Evolutionary conservation across 2,113 vertebrate species (phyloP).

Genomic region (Micronycteris hirsuta): DNA sequence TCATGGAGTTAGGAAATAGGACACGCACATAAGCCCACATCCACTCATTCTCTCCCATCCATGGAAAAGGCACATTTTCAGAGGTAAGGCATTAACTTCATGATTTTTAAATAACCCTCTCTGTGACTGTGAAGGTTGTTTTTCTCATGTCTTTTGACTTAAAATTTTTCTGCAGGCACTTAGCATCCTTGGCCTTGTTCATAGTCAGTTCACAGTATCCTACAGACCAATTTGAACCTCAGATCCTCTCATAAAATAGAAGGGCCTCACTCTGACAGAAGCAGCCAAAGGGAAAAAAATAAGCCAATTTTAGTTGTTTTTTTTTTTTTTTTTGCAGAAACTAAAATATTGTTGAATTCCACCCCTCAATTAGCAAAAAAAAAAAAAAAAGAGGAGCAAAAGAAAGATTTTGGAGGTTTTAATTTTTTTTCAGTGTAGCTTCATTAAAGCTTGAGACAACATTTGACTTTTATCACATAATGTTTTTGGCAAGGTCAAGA

Average conservation of each 20-base stretch:
- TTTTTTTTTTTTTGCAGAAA: not conserved
- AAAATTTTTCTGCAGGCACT: not conserved
- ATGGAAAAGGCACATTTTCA: not conserved
- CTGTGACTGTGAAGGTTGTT: not conserved
- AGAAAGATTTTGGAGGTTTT: not conserved
- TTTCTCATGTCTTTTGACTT: conserved; percentile 32
- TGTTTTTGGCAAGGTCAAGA: not conserved
- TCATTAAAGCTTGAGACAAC: not conserved
- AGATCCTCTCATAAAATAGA: conserved; percentile 35
- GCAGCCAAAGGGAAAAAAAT: not conserved
- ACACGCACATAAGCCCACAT: not conserved
- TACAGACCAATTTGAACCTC: conserved; percentile 39
- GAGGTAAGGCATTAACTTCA: not conserved
- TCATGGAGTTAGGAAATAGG: not conserved
- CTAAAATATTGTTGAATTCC: not conserved
- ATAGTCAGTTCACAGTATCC: conserved; percentile 37
- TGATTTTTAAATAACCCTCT: not conserved
- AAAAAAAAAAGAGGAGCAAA: not conserved
- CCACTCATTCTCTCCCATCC: not conserved
- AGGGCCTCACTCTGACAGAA: conserved; percentile 12
- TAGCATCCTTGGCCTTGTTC: not conserved
- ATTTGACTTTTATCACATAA: not conserved
- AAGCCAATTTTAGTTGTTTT: conserved; percentile 1
- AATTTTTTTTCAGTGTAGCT: not conserved
- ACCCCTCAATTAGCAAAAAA: conserved; percentile 37